Base-by-base conservation (phyloP, 2,113 vertebrate genomes). In the Accipiter virgatus region DNA sequence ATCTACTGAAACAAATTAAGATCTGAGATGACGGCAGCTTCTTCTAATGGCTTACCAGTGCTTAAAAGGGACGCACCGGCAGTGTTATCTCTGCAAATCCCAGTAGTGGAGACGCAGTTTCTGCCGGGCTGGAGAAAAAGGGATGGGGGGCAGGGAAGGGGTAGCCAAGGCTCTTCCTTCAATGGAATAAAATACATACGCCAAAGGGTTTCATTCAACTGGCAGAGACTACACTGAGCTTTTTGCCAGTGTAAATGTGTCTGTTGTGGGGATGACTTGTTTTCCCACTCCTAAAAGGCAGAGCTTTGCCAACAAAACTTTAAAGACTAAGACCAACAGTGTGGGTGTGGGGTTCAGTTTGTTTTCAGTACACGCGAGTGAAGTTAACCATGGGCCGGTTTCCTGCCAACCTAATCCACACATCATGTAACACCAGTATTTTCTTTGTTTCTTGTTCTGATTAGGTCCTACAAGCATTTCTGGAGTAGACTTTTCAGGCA, bases 231-330 rank as follows among this genome's bases (percentile, higher is more conserved):
- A 55, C 66, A 70, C 21, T 1, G 74, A 95, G 78, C 32, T 80
- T 96, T 93, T 66, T 88, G 87, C 87, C 92, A 95, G 78, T 12
- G 1, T 53, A 88, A 90, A 81, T 68, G 25, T 23, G 11, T 85
- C 78, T 96, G n/a, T 66, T 90, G 90, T 93, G 95, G 92, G 87
- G 80, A 94, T 68, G 90, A 77, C 66, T 95, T 82, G 87, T 90
- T 95, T 96, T 93, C 92, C 77, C 66, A 93, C 92, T 93, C 85
- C 86, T 80, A 90, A 82, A 95, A 94, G 63, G 45, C 86, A 94
- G 85, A 90, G 81, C 36, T 92, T 94, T 92, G 95, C 95, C 96
- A 97, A 92, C 52, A 90, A 86, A 95, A 93, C 96, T 93, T 96
- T 95, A 88, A 96, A 93, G 92, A 66, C 78, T 27, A 52, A 93